Conservation (phyloP, 2,113 vertebrate species). For the Cettia cetti region DNA sequence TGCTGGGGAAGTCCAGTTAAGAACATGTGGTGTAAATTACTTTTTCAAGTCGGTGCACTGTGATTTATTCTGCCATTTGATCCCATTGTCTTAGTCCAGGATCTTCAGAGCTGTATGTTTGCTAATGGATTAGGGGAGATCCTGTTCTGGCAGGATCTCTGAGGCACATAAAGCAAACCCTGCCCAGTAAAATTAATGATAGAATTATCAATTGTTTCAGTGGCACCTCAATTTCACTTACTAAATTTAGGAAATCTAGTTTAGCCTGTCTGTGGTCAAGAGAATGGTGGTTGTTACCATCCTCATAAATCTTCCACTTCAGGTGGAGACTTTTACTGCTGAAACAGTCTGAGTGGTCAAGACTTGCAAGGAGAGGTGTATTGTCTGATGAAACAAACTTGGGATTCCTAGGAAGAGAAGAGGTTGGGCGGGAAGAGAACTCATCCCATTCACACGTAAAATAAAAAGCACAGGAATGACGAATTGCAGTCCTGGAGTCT, state of each 20-base stretch:
- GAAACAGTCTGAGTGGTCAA: not conserved
- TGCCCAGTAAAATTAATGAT: not conserved
- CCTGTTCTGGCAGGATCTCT: not conserved
- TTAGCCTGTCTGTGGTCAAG: not conserved
- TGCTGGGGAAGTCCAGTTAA: not conserved
- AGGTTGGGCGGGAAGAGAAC: not conserved
- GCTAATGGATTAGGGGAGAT: not conserved
- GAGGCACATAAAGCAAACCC: not conserved
- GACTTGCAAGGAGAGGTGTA: not conserved
- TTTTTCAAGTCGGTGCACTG: not conserved
- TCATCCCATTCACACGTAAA: not conserved
- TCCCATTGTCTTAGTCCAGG: not conserved
- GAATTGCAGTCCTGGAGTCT: not conserved
- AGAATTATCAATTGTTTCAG: not conserved
- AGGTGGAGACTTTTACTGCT: not conserved
- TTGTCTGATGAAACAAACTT: not conserved
- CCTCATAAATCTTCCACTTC: not conserved
- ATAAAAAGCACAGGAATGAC: not conserved
- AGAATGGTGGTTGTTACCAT: not conserved
- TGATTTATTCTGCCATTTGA: slow-evolving; percentile 9
- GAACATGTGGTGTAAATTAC: not conserved
- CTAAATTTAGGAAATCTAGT: not conserved
- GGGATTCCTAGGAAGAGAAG: not conserved
- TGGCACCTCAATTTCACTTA: not conserved
- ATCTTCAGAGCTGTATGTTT: not conserved